These are phyloP conservation scores for Bellardia bayeri DNA, from an alignment of 2,888 invertebrate species.

Conservation along the genomic window DNA sequence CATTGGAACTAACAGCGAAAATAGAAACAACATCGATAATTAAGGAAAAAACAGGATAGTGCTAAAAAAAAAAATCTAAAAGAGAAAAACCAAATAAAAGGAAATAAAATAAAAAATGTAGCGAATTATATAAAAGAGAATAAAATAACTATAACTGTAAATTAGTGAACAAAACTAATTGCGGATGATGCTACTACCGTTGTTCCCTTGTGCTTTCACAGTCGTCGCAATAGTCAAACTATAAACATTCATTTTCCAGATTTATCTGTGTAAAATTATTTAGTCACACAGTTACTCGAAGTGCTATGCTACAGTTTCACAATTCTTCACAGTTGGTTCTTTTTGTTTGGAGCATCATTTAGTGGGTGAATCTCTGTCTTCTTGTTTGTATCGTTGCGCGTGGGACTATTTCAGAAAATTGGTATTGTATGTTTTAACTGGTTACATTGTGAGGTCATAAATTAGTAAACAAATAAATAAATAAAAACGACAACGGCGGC, in stretches of 20 bases:
- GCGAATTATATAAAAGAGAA: slow-evolving; percentile 51
- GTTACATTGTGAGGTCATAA: slow-evolving; percentile 60
- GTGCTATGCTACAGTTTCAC: slow-evolving; percentile 19
- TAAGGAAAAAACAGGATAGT: slow-evolving; percentile 1
- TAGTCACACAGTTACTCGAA: slow-evolving; percentile 47
- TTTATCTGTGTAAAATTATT: slow-evolving; percentile 66
- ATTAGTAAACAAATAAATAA: slow-evolving; percentile 55
- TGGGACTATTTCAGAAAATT: slow-evolving; percentile 45
- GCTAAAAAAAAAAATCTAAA: slow-evolving; percentile 10
- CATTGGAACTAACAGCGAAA: slow-evolving; percentile 22
- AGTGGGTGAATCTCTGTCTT: neutral
- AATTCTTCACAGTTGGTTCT: neutral
- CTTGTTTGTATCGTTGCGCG: slow-evolving; percentile 16
- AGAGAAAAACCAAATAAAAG: slow-evolving; percentile 22
- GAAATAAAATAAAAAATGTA: slow-evolving; percentile 3
- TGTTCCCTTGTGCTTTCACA: slow-evolving; percentile 59
- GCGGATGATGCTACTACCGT: slow-evolving; percentile 59
- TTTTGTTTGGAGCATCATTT: slow-evolving; percentile 14
- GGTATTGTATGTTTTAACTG: slow-evolving; percentile 38
- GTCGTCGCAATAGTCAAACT: slow-evolving; percentile 44
- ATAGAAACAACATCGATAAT: slow-evolving; percentile 4
- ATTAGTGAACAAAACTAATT: slow-evolving; percentile 73
- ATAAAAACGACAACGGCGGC: slow-evolving; percentile 15
- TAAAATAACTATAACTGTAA: slow-evolving; percentile 70
- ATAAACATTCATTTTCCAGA: slow-evolving; percentile 68